These are phyloP conservation scores for Octodon degus DNA, from an alignment of 2,113 vertebrate species.

Conservation along the genomic window DNA sequence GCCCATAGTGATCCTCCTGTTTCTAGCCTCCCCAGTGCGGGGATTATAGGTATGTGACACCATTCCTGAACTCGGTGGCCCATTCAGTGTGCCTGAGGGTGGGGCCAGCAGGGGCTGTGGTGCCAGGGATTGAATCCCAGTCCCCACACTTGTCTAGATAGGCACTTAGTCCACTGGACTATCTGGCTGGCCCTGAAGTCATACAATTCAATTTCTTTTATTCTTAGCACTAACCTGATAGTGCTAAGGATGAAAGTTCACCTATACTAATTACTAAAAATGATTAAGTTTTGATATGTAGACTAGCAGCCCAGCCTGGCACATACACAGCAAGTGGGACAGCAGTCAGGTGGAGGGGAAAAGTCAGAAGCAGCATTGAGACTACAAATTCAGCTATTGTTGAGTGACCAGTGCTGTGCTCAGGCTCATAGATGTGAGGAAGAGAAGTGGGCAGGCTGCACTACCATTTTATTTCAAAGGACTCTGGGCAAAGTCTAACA, in stretches of 20 bases:
- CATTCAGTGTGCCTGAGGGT: too few relatives aligned
- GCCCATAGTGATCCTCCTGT: too few relatives aligned
- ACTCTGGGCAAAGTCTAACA: background rate
- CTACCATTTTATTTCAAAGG: background rate
- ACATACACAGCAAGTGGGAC: background rate
- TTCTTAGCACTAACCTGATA: background rate
- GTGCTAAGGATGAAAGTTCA: too few relatives aligned
- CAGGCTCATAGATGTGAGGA: background rate
- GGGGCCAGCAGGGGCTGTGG: too few relatives aligned
- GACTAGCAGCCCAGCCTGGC: background rate
- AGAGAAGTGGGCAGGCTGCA: background rate
- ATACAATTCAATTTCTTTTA: slow-evolving; percentile 23
- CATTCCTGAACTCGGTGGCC: too few relatives aligned
- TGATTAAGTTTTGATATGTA: background rate
- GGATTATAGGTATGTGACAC: too few relatives aligned
- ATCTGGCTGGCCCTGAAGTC: background rate
- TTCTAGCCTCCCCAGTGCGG: too few relatives aligned
- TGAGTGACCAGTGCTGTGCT: background rate
- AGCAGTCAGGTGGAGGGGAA: background rate
- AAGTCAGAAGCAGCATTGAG: background rate
- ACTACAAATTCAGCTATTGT: background rate
- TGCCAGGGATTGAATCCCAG: too few relatives aligned
- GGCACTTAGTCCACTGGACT: too few relatives aligned
- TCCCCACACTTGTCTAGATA: too few relatives aligned
- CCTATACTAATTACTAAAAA: background rate